Base-by-base conservation (phyloP, 2,113 vertebrate species). In the Cisticola juncidis region DNA sequence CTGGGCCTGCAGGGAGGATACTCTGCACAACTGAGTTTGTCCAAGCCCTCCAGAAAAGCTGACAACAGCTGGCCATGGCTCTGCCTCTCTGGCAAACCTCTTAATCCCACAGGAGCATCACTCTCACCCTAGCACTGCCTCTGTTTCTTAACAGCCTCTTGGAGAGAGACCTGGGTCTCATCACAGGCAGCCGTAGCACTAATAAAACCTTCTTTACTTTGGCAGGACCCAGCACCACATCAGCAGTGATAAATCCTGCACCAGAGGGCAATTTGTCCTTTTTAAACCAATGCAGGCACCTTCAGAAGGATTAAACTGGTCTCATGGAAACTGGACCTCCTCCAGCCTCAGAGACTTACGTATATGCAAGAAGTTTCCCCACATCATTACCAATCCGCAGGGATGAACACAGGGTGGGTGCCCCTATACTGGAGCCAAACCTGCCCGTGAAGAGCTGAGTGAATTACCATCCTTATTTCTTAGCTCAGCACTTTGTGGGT, bases 21-120 rank as follows among this genome's bases (percentile, higher is more conserved):
- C 42, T 77, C 42, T 64, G 61, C 64, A 62, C 69, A 74, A 72
- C 61, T 88, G 1, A 33, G 14, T 70, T 91, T 91, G 69, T 53
- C 69, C 65, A 78, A 92, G 51, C 56, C 40, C 36, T 91, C 50
- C 44, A 86, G 83, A 96, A 78, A 69, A 94, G 89, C 76, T 87
- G 87, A 68, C 0, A 2, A 84, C 56, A 92, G 89, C 80, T 89
- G 72, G 21, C 56, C 9, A 3, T 1, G 3, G 60, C 35, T 94
- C 91, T 95, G 56, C 64, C 29, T 95, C 66, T 73, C 64, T 47
- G 73, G 68, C 83, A 90, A 74, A 66, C 77, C 16, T 71, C 60
- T 86, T 83, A 92, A 86, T 88, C 86, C 81, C 60, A 56, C 3
- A 25, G 83, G 72, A 86, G n/a, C 60, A 64, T 71, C 68, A 11